Evolutionary conservation across 2,888 invertebrate species (phyloP), one percentile per base, ranked within the genome.

Genomic region (Dexiosoma caninum): DNA sequence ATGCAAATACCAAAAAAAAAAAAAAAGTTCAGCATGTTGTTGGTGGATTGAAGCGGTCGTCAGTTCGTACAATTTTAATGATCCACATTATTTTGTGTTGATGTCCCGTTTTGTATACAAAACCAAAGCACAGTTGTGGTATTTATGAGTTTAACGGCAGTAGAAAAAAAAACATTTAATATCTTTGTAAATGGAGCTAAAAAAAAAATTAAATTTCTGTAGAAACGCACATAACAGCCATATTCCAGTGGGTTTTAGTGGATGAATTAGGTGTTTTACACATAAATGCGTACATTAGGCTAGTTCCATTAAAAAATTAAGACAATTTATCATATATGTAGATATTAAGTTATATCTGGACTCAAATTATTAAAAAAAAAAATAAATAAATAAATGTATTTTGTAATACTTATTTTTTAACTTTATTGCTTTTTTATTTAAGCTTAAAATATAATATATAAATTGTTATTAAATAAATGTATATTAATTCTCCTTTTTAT

Each of bases 161-260:
- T n/a, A n/a, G n/a, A n/a, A n/a, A n/a, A n/a, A n/a, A 75, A 64
- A 71, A 69, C 51, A 70, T 79, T 83, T 83, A 82, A 83, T 80
- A 82, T 78, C 82, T 82, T 83, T 81, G 78, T 75, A 83, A 84
- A 84, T 84, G 81, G 70, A 82, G 83, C 83, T 72, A 81, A 82
- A 84, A 81, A 67, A 64, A 69, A 27, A 19, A 16, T 2, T 35
- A 19, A 55, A 35, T 12, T 10, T 19, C 19, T 6, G 12, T 12
- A 30, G 9, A 35, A 55, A 55, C 35, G 51, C 59, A 67, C 62
- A 74, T 4, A 42, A 27, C 12, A 37, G 7, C 12, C 30, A 42
- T 7, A 27, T 30, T 46, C 5, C n/a, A 42, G n/a, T 7, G n/a
- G 27, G 27, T 27, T 4, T 51, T 27, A n/a, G 64, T 37, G 23